A percentile compares a stretch with the other conserved stretches of the same genome.
Conservation (phyloP, 1,140 invertebrate genomes). For the Heliconius hermathena region DNA sequence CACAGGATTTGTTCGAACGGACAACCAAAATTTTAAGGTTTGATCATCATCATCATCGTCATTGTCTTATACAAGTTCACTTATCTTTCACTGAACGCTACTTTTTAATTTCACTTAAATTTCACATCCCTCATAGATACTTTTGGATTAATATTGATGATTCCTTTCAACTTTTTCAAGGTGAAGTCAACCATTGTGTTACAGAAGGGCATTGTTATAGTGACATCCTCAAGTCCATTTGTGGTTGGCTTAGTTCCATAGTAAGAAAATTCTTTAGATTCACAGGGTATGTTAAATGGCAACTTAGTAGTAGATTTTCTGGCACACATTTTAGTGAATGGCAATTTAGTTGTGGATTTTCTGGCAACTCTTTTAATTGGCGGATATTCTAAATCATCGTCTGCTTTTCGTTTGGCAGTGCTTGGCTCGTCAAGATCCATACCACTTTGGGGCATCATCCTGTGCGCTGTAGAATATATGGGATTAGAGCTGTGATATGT, state of each 20-base stretch:
- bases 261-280: constrained; percentile 52
- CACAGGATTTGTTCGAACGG: background rate
- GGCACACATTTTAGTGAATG: constrained; percentile 46
- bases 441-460: background rate
- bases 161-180: constrained; percentile 52
- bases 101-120: background rate
- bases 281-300: constrained; percentile 37
- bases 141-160: constrained; percentile 52
- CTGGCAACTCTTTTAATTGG: constrained; percentile 51
- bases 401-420: constrained; percentile 38
- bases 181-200: constrained; percentile 54
- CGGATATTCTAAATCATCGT: constrained; percentile 18
- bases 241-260: constrained; percentile 53
- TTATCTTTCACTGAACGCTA: background rate
- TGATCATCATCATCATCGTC: background rate
- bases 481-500: constrained; percentile 33
- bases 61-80: background rate
- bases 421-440: constrained; percentile 14
- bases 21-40: background rate
- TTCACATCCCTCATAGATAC: constrained; percentile 50
- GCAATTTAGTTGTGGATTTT: constrained; percentile 66
- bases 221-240: constrained; percentile 46
- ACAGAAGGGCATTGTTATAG: constrained; percentile 54
- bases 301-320: constrained; percentile 68
- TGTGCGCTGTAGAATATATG: constrained; percentile 24